Evolutionary conservation across 2,888 invertebrate species (phyloP), one percentile per base, ranked within the genome.

Genomic region (Epirrita christyi): DNA sequence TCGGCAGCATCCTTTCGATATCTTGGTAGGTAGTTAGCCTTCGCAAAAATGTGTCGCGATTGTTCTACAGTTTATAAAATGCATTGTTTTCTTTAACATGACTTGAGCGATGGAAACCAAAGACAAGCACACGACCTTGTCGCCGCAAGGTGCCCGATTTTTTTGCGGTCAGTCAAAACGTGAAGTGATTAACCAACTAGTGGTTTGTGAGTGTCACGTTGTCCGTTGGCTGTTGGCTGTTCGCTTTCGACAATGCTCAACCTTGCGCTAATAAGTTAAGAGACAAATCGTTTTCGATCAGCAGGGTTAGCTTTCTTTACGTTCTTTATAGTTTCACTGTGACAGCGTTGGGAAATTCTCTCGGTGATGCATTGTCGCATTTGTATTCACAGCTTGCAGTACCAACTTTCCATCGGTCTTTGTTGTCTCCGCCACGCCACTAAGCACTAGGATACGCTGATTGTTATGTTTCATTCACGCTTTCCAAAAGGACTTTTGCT

Each of bases 321-420:
- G 44, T 53, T 71, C 47, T 54, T 44, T 37, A 72, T 80, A 76
- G 76, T 81, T 83, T 80, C 80, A 73, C 80, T 68, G 75, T 70
- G 75, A 75, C 74, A 71, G 72, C 74, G 83, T 89, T 90, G 85
- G 83, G 87, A 88, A 88, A 88, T 81, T 76, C 74, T 74, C 72
- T 71, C 71, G 71, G 70, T 80, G 81, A 81, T 81, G 84, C 81
- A 88, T 88, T 87, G 88, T 85, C 74, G 80, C 75, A 86, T 91
- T 90, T 84, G 88, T 91, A 92, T 92, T 86, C 92, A 82, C 70
- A 65, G 70, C 77, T 73, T 72, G 77, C 64, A 63, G 68, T 66
- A 69, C 74, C 45, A 78, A 88, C 92, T 92, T 92, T 92, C 92
- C 85, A 90, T 78, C 68, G 78, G 81, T 80, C 85, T 89, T 88